These are phyloP conservation scores for Pteromalus puparum DNA, from an alignment of 1,140 invertebrate species.

Conservation along the genomic window DNA sequence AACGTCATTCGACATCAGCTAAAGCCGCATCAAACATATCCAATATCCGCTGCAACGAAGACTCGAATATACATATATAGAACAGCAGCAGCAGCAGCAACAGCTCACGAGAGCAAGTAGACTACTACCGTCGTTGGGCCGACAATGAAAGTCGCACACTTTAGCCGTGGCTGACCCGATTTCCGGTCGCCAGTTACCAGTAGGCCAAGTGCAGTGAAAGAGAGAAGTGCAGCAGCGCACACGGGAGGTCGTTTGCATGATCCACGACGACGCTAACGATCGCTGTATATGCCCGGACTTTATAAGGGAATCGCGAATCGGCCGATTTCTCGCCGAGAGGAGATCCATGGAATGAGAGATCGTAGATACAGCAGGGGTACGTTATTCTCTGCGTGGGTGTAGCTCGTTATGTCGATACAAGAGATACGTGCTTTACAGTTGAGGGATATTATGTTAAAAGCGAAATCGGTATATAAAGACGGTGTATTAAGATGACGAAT, in stretches of 20 bases:
- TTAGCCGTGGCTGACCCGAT: constrained; percentile 69
- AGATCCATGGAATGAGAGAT: too few species aligned
- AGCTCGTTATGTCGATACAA: too few species aligned
- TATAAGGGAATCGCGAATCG: background rate
- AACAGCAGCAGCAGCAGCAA: too few species aligned
- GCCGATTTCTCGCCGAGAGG: background rate
- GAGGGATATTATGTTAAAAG: too few species aligned
- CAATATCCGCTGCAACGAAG: background rate
- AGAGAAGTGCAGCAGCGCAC: background rate
- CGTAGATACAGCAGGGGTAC: too few species aligned
- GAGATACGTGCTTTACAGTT: too few species aligned
- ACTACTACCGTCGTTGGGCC: constrained; percentile 49
- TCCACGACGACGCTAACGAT: background rate
- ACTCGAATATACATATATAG: background rate
- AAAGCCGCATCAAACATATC: background rate
- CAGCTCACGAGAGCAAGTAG: constrained; percentile 34
- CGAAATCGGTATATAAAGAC: too few species aligned
- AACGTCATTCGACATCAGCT: background rate
- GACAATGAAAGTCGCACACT: constrained; percentile 73
- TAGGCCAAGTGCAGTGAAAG: constrained; percentile 58
- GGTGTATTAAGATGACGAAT: too few species aligned
- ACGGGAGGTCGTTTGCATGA: constrained; percentile 30
- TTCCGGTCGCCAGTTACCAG: constrained; percentile 63
- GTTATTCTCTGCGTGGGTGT: too few species aligned
- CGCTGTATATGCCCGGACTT: background rate